These are phyloP conservation scores for Tokudaia muenninki DNA, from an alignment of 2,797 vertebrate species.

Conservation along the genomic window DNA sequence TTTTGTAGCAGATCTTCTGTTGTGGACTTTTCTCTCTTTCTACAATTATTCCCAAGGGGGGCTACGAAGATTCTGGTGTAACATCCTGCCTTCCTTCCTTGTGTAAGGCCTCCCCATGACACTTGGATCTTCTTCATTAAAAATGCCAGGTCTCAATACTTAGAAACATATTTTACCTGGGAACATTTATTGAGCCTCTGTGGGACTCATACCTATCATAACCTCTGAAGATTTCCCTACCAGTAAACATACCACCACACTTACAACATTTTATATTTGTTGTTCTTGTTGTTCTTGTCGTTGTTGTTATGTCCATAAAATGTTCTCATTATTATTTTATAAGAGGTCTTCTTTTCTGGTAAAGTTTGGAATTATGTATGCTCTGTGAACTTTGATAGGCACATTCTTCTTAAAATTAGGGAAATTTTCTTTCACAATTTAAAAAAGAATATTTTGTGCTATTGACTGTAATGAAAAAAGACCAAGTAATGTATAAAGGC, in stretches of 20 bases:
- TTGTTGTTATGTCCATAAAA: neutral
- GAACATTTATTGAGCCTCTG: too few relatives aligned
- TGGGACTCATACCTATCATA: too few relatives aligned
- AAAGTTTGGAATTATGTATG: neutral
- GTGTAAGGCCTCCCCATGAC: neutral
- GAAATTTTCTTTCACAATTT: neutral
- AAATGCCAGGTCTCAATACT: neutral
- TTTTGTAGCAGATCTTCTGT: too few relatives aligned
- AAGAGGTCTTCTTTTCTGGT: neutral
- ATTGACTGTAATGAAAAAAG: neutral
- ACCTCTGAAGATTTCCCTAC: neutral
- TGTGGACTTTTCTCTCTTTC: neutral
- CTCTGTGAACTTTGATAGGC: neutral
- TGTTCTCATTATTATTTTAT: neutral
- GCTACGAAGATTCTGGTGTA: too few relatives aligned
- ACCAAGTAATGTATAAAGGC: neutral
- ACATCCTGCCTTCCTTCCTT: neutral
- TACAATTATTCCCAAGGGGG: neutral
- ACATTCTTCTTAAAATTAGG: neutral
- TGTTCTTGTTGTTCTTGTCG: neutral
- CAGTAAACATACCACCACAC: neutral
- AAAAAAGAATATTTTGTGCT: neutral
- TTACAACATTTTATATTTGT: neutral
- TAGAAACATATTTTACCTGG: neutral
- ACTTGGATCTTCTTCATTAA: neutral